phyloP scores from a whole-genome alignment of 2,888 invertebrate genomes.

The Pachliopta kotzebuea region DNA sequence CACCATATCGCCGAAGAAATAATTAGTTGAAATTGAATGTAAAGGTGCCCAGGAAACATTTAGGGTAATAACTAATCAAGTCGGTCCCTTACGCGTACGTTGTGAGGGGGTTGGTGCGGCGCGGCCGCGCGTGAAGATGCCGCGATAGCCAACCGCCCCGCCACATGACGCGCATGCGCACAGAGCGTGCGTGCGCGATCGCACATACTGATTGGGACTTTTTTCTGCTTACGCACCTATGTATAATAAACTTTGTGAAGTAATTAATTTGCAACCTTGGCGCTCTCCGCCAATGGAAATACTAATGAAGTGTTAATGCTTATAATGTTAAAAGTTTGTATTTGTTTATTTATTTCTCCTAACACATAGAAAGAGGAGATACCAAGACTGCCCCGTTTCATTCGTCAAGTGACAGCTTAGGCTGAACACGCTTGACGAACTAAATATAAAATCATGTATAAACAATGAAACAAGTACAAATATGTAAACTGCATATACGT shows the following conservation, averaged over 20 bases:
- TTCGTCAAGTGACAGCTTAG: no score
- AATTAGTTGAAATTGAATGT: conserved; percentile 19
- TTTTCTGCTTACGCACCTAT: conserved; percentile 31
- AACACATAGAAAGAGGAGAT: no score
- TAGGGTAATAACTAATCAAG: conserved; percentile 46
- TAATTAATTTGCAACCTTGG: conserved; percentile 27
- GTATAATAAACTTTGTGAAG: conserved; percentile 32
- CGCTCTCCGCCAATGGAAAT: conserved; percentile 4
- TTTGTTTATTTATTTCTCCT: no score
- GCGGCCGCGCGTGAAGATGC: conserved; percentile 66
- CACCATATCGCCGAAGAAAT: background rate
- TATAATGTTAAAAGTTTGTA: background rate
- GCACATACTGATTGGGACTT: conserved; percentile 33
- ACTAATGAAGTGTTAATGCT: conserved; percentile 15
- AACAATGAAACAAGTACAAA: no score
- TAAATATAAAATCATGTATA: no score
- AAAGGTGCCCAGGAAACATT: conserved; percentile 37
- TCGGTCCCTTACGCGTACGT: conserved; percentile 36
- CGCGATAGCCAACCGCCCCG: conserved; percentile 64
- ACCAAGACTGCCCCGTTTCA: no score
- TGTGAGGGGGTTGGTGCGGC: conserved; percentile 37
- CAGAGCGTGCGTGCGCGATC: conserved; percentile 31
- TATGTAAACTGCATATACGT: no score
- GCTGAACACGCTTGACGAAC: no score
- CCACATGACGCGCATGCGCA: conserved; percentile 54